Evolutionary conservation across 2,888 invertebrate species (phyloP), one percentile per base, ranked within the genome.

Genomic region (Heteromyza rotundicornis): DNA sequence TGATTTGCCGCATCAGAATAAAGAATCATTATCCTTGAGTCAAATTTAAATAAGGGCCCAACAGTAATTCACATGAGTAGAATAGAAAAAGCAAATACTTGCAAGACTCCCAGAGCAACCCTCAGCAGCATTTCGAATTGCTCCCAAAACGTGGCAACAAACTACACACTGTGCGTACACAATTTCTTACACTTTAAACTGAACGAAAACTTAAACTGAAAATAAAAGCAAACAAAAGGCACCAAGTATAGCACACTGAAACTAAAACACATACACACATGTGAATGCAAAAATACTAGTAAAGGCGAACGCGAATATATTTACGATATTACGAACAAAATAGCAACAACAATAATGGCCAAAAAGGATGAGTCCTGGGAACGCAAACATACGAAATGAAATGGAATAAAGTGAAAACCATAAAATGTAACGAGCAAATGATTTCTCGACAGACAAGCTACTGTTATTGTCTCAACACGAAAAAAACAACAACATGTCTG

Each of bases 371-470:
- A 20, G 51, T 51, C 23, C 23, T 16, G 14, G 22, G 23, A 51
- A 23, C 10, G 36, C 14, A 17, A n/a, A 14, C 23, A 19, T 20
- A 40, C 23, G 55, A 2, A 55, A 40, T 40, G 44, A n/a, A 49
- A 27, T 7, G 19, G 23, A 49, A 57, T 47, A 49, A 27, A 22
- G 35, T 17, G 27, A 35, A 57, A 49, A 27, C n/a, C 57, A 50
- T 35, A 57, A 57, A 57, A 57, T 49, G 57, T 57, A 27, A 49
- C 57, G 20, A 57, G 17, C 49, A 47, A 49, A 57, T 49, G 49
- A 49, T 57, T 57, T 57, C 57, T 57, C 49, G 3, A 7, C 12
- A 49, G 57, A n/a, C n/a, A n/a, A n/a, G n/a, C n/a, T n/a, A n/a
- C n/a, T n/a, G n/a, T n/a, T n/a, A n/a, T n/a, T n/a, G n/a, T n/a